Percentiles rank a stretch among this genome's conserved stretches.
Evolutionary conservation across 2,113 vertebrate species (phyloP).

Genomic region (Apus apus): DNA sequence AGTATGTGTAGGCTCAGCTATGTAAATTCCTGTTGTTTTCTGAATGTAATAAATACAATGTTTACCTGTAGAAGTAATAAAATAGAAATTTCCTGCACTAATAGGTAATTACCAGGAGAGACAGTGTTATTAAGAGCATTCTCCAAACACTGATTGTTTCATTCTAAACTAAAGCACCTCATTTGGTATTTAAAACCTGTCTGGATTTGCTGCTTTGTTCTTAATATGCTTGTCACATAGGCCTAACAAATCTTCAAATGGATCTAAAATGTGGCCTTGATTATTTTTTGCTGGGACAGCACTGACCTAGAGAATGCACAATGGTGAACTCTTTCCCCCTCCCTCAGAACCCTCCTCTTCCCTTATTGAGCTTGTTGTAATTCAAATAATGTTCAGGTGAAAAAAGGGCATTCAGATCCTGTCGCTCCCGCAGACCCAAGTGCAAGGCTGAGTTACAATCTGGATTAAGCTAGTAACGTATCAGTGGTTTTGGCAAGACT

Average conservation of each 20-base stretch:
- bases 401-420: neutral
- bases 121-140: neutral
- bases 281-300: neutral
- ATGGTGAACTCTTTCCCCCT: no score
- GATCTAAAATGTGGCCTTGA: neutral
- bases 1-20: neutral
- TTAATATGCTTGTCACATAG: neutral
- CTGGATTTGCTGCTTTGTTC: constrained; percentile 7
- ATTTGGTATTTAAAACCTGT: constrained; percentile 8
- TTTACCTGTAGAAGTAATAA: constrained; percentile 60
- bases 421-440: neutral
- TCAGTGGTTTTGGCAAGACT: neutral
- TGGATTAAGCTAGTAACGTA: neutral
- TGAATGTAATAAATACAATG: constrained; percentile 42
- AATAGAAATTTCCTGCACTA: constrained; percentile 34
- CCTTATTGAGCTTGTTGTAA: neutral
- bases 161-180: neutral
- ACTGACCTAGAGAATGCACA: neutral
- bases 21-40: constrained; percentile 42
- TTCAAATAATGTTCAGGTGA: neutral
- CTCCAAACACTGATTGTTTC: neutral
- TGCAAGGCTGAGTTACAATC: constrained; percentile 4
- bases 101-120: constrained; percentile 34
- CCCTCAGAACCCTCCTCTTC: neutral
- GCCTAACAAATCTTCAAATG: neutral